Percentiles rank a stretch among this genome's conserved stretches.
Conservation (phyloP, 2,888 invertebrate genomes). For the Drosophila demipolita region DNA sequence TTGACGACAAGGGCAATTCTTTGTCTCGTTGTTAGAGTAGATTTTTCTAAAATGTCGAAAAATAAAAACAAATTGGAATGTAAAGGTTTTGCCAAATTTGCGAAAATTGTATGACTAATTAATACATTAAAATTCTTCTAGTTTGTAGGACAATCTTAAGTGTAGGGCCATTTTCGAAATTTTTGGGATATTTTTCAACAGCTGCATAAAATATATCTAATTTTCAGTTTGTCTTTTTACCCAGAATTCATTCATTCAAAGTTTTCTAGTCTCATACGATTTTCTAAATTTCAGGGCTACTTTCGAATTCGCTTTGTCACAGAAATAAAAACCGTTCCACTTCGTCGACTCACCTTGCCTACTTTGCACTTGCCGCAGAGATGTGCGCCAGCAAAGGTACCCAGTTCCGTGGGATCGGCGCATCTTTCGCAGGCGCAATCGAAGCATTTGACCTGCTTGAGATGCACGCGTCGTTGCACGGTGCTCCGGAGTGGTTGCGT, state of each 20-base stretch:
- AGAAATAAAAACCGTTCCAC: neutral
- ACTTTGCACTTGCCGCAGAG: conserved; percentile 88
- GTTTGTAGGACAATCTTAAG: neutral
- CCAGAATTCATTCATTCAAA: neutral
- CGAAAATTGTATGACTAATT: neutral
- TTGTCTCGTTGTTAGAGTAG: neutral
- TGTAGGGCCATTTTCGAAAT: neutral
- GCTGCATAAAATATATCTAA: neutral
- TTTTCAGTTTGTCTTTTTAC: neutral
- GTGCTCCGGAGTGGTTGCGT: conserved; percentile 90
- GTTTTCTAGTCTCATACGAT: neutral
- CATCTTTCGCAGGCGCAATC: conserved; percentile 89
- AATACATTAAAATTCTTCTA: neutral
- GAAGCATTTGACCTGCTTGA: conserved; percentile 89
- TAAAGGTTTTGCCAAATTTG: neutral
- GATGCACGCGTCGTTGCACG: conserved; percentile 87
- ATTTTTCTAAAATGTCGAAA: neutral
- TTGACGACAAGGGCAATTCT: neutral
- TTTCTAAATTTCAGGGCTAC: neutral
- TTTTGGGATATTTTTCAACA: neutral
- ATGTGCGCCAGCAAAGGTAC: conserved; percentile 88
- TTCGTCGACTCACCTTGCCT: conserved; percentile 78
- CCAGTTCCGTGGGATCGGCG: conserved; percentile 89
- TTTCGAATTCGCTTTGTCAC: neutral
- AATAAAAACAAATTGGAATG: too few relatives aligned